Evolutionary conservation across 2,888 invertebrate genomes (phyloP), one percentile per base, ranked within the genome.

Genomic region (Heteropelma amictum): DNA sequence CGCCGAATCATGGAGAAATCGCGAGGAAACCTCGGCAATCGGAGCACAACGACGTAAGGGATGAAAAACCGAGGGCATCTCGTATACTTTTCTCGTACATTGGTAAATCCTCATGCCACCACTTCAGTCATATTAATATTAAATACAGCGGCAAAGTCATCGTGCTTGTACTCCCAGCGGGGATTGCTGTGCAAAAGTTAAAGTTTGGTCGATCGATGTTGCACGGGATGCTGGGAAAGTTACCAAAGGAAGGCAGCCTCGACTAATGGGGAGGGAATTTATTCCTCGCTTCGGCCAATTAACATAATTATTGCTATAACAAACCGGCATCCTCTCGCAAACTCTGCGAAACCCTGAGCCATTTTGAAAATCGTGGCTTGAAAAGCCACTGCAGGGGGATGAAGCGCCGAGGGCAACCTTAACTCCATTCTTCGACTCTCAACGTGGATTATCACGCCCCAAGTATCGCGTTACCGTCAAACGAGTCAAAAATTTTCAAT

Each of bases 251-350:
- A 26, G 40, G 47, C 38, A 45, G 54, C 38, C 28, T n/a, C 58
- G 42, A 69, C 68, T 75, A 76, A 76, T 77, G 69, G 70, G 47
- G 73, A 77, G 54, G 67, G 60, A 73, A 73, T 71, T 67, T 63
- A n/a, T n/a, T n/a, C n/a, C n/a, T 58, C 35, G 40, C 58, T 60
- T 58, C 63, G 49, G 45, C 72, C 73, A 77, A 77, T 78, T 73
- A 78, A 72, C 76, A 78, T 78, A 78, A 76, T 78, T 73, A 78
- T 76, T 73, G 72, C 76, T 78, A 73, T 76, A 73, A 78, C 76
- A 73, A 73, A 73, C 76, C 70, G 17, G n/a, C 61, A 70, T 6
- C n/a, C 53, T 14, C 47, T 54, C 35, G 42, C 38, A 12, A 68
- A 35, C 65, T 35, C 45, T 42, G 10, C 54, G n/a, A 56, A 54